Conservation (phyloP, 1,140 invertebrate genomes). For the Delia radicum region DNA sequence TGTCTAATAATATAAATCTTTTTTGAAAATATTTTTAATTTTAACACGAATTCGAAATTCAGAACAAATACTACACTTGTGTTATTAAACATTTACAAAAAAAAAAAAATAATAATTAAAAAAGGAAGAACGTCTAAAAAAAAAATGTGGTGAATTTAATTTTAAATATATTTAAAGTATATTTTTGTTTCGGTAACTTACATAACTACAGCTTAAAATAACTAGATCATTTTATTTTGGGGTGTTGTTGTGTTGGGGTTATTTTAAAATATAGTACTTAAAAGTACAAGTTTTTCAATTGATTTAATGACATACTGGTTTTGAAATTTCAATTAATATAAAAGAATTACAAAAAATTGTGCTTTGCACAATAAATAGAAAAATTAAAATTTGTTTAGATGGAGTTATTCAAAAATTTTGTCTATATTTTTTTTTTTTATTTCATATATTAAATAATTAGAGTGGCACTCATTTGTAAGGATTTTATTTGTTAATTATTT, state of each 20-base stretch:
- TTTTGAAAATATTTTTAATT: conserved; percentile 1
- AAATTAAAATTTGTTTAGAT: not conserved
- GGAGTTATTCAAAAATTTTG: not conserved
- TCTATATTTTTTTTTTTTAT: not conserved
- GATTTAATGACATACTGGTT: not conserved
- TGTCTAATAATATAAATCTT: not conserved
- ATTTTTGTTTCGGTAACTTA: not conserved
- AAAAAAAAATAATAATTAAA: not conserved
- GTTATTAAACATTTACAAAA: too few species aligned
- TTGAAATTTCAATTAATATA: not conserved
- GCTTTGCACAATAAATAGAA: not conserved
- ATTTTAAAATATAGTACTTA: not conserved
- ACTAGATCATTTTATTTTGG: not conserved
- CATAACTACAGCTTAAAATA: not conserved
- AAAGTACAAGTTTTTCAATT: not conserved
- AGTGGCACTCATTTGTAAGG: too few species aligned
- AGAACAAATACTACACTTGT: too few species aligned
- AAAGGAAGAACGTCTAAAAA: too few species aligned
- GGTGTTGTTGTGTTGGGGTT: not conserved
- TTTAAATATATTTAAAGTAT: not conserved
- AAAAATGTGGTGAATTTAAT: too few species aligned
- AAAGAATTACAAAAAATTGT: not conserved
- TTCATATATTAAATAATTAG: too few species aligned
- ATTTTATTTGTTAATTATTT: too few species aligned
- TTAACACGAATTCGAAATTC: too few species aligned